Percentiles rank a stretch among this genome's conserved stretches.
These are phyloP conservation scores for Anoplius nigerrimus DNA, from an alignment of 2,888 invertebrate genomes.

Conservation along the genomic window DNA sequence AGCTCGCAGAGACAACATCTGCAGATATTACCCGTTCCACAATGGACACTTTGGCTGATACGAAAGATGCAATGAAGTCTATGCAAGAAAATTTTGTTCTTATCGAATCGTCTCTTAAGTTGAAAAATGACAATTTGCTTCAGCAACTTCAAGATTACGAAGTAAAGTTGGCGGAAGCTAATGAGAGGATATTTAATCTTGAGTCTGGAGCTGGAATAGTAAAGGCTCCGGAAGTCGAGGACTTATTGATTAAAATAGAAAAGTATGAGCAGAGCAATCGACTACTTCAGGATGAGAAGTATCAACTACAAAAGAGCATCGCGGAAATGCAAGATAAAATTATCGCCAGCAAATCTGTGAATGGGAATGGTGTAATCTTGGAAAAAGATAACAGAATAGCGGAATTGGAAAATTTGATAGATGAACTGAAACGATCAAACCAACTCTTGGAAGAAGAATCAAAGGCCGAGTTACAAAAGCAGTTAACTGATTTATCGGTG, in stretches of 20 bases:
- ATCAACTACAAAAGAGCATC: constrained; percentile 65
- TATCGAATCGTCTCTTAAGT: constrained; percentile 83
- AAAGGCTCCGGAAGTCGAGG: constrained; percentile 53
- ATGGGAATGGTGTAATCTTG: constrained; percentile 54
- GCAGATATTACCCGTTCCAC: constrained; percentile 74
- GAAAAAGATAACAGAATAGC: constrained; percentile 74
- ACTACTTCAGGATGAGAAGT: constrained; percentile 67
- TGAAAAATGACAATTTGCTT: constrained; percentile 79
- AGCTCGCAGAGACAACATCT: constrained; percentile 58
- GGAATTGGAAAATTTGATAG: constrained; percentile 72
- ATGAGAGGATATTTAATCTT: constrained; percentile 62
- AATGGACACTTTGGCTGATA: constrained; percentile 84
- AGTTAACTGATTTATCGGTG: constrained; percentile 57
- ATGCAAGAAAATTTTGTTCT: constrained; percentile 87
- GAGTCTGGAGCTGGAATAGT: constrained; percentile 64
- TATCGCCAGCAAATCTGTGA: constrained; percentile 50
- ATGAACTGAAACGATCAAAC: constrained; percentile 69
- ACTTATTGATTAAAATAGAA: constrained; percentile 60
- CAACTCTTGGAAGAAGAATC: constrained; percentile 64
- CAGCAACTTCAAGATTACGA: constrained; percentile 78
- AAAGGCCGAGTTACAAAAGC: constrained; percentile 63
- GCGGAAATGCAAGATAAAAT: constrained; percentile 66
- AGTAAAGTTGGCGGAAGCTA: constrained; percentile 74
- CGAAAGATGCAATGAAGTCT: constrained; percentile 85
- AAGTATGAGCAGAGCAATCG: constrained; percentile 63